Evolutionary conservation across 2,888 invertebrate species (phyloP), one percentile per base, ranked within the genome.

Genomic region (Branchellion lobata): DNA sequence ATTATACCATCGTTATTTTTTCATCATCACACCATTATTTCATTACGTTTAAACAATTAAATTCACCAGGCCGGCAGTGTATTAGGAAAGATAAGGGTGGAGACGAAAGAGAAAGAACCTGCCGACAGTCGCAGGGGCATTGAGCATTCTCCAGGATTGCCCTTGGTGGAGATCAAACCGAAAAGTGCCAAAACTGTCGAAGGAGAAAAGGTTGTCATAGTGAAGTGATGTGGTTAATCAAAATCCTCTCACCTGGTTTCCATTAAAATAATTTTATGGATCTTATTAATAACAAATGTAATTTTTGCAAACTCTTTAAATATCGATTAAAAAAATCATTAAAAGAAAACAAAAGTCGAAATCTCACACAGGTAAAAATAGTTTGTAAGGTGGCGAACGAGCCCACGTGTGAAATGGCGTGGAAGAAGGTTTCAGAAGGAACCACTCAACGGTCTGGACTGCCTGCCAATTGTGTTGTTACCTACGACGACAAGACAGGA

Each of bases 111-210:
- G 65, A 61, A 21, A 5, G 29, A 47, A 73, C 57, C 1, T 65
- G 31, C 14, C 5, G 8, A 73, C 18, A 73, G 24, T 65, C 24
- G 3, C 29, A 61, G 65, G 2, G 76, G 31, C n/a, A 57, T 34
- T 8, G 80, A 80, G 21, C 24, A 29, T 24, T 24, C 21, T 5
- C 3, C 24, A 18, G 24, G 29, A 8, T 29, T 81, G 27, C 79
- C 79, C 3, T 21, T 81, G 5, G 27, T 81, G 3, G 78, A 73
- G 34, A 34, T 73, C 8, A 81, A 79, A 29, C 82, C 82, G 5
- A 29, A 75, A 40, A 77, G 80, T 36, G 53, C 79, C 21, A 75
- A 68, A 0, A 79, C 81, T 57, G 65, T 61, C 21, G 81, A 81
- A 51, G 82, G 82, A 36, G 79, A 82, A 71, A 79, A 33, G 65